Evolutionary conservation across 2,113 vertebrate species (phyloP).

Genomic region (Toxostoma redivivum): DNA sequence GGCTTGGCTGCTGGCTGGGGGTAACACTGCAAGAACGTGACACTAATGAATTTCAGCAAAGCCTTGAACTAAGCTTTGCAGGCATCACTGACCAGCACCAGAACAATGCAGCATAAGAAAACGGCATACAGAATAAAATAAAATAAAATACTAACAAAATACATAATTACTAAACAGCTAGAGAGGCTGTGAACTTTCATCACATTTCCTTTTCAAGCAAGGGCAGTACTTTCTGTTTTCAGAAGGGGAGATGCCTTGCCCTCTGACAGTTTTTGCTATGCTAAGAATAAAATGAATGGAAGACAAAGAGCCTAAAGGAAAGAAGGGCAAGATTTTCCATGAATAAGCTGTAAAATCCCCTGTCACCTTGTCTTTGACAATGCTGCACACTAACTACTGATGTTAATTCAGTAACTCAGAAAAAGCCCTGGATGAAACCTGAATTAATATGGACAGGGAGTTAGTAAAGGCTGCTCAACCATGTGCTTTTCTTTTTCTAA

Average conservation of each 20-base stretch:
- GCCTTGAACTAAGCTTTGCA: not conserved
- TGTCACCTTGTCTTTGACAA: not conserved
- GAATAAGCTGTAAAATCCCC: slow-evolving; percentile 1
- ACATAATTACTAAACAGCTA: not conserved
- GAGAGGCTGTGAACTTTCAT: not conserved
- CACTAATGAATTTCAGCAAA: not conserved
- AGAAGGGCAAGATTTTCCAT: not conserved
- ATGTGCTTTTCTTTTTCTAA: slow-evolving; percentile 2
- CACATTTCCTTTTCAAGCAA: not conserved
- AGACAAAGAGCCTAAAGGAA: not conserved
- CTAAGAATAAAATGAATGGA: slow-evolving; percentile 16
- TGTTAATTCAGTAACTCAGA: slow-evolving; percentile 13
- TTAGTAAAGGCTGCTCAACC: not conserved
- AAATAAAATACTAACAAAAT: not conserved
- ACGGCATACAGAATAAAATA: not conserved
- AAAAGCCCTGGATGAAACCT: not conserved
- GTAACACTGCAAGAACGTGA: not conserved
- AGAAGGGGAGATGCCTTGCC: not conserved
- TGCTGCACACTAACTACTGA: not conserved
- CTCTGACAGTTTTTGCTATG: slow-evolving; percentile 2
- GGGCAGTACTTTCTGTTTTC: not conserved
- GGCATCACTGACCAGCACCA: not conserved
- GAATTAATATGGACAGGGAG: not conserved
- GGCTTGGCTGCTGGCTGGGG: not conserved
- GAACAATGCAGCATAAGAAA: not conserved